Base-by-base conservation (phyloP, 1,140 invertebrate genomes). In the Bicyclus anynana region DNA sequence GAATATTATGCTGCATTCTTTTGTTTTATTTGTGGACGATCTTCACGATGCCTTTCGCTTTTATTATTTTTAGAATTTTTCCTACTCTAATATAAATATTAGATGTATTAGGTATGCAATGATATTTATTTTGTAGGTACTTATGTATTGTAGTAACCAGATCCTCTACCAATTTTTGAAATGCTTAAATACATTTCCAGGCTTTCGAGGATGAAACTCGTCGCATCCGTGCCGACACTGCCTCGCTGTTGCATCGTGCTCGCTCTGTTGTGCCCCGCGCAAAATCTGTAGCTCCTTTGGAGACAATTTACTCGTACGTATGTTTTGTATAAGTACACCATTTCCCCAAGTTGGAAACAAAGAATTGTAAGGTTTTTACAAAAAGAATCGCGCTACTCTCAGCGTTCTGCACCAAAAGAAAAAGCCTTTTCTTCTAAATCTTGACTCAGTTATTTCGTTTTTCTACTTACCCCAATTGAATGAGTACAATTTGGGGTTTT, bases 131-230 rank as follows among this genome's bases (percentile, higher is more conserved):
- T 6, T 38, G 4, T 38, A 14, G 1, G 37, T 38, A 5, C 16
- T 5, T 38, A 5, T 38, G 37, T 40, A 17, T 17, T 12, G 16
- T 40, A 16, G 5, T 23, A 2, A 23, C n/a, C n/a, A n/a, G n/a
- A n/a, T n/a, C n/a, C n/a, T n/a, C n/a, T n/a, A n/a, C n/a, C n/a
- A n/a, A n/a, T 23, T 23, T 4, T 23, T 23, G 2, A 23, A 4
- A 4, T 23, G 7, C 7, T 23, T 23, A 4, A 23, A 23, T 23
- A 4, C 21, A 47, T 42, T 81, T 80, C 12, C 84, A 96, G 95
- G 90, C 91, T 57, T 96, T 95, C 84, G 93, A 95, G 77, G 94
- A 95, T 82, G 94, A 95, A 86, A 92, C 93, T 47, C 91, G 92
- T 70, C 91, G 92, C 62, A 96, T 96, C 77, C 91, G 94, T 53